phyloP scores from a whole-genome alignment of 2,797 vertebrate species.

The Sebastes taczanowskii region DNA sequence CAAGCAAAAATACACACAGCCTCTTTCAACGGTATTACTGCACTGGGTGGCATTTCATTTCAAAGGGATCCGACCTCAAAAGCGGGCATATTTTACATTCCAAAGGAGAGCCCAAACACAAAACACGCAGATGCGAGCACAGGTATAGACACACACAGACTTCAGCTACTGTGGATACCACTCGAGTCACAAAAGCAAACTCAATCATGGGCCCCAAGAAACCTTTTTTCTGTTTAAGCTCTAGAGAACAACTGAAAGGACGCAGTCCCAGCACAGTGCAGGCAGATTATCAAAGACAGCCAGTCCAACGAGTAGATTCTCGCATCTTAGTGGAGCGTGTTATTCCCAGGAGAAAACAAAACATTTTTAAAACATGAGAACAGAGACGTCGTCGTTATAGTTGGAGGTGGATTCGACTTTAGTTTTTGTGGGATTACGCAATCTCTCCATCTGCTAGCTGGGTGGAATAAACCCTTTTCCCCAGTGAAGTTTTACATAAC shows the following conservation, averaged over 20 bases:
- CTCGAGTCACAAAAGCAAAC: conserved; percentile 36
- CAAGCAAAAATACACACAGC: conserved; percentile 40
- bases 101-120: conserved; percentile 48
- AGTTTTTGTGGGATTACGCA: conserved; percentile 46
- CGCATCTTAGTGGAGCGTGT: conserved; percentile 26
- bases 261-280: conserved; percentile 27
- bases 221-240: conserved; percentile 11
- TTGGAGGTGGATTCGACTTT: conserved; percentile 27
- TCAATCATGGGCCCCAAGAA: not conserved
- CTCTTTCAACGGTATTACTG: conserved; percentile 46
- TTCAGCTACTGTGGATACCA: not conserved
- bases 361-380: conserved; percentile 67
- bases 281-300: conserved; percentile 18
- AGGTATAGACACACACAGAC: conserved; percentile 35
- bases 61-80: conserved; percentile 59
- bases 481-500: conserved; percentile 32
- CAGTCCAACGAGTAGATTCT: conserved; percentile 9
- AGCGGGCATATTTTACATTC: conserved; percentile 64
- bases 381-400: conserved; percentile 37
- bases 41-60: conserved; percentile 65
- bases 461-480: conserved; percentile 28
- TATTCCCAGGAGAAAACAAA: conserved; percentile 54
- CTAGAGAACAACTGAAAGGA: conserved; percentile 21
- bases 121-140: conserved; percentile 33
- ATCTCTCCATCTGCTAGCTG: conserved; percentile 36